phyloP scores from a whole-genome alignment of 2,888 invertebrate genomes.

The Cremastobaeus sp. region DNA sequence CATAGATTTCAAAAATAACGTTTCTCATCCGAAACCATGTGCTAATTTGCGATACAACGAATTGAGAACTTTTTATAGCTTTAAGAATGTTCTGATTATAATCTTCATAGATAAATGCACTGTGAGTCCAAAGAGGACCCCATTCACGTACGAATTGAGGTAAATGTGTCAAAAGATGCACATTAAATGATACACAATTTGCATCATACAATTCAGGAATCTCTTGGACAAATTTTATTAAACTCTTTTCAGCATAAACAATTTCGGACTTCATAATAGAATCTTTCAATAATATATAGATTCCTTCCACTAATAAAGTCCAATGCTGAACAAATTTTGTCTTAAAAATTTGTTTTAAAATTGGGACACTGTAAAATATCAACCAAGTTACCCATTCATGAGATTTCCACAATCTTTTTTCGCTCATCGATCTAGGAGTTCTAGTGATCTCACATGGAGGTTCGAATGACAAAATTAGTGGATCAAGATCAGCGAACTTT shows the following conservation, averaged over 20 bases:
- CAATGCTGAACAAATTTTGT: slow-evolving; percentile 37
- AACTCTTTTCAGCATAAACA: slow-evolving; percentile 21
- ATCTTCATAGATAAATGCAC: slow-evolving; percentile 55
- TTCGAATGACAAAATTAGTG: slow-evolving; percentile 16
- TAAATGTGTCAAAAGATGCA: slow-evolving; percentile 24
- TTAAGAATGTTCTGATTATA: slow-evolving; percentile 29
- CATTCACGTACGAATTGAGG: slow-evolving; percentile 17
- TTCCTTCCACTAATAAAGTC: slow-evolving; percentile 39
- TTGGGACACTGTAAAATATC: slow-evolving; percentile 46
- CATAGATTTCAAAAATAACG: background rate
- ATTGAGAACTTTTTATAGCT: slow-evolving; percentile 46
- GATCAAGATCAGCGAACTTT: slow-evolving; percentile 22
- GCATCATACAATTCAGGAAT: slow-evolving; percentile 24
- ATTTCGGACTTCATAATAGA: slow-evolving; percentile 35
- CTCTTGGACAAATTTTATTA: slow-evolving; percentile 37
- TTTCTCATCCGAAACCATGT: background rate
- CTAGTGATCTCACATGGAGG: slow-evolving; percentile 32
- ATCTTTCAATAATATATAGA: slow-evolving; percentile 23
- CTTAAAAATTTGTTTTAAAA: slow-evolving; percentile 28
- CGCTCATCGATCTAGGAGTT: slow-evolving; percentile 42
- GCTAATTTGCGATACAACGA: slow-evolving; percentile 43
- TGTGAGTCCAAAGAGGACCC: slow-evolving; percentile 44
- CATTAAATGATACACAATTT: slow-evolving; percentile 16
- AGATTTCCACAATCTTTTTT: slow-evolving; percentile 37
- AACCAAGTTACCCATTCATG: slow-evolving; percentile 48